Conservation (phyloP, 2,113 vertebrate species). For the Gambusia holbrooki region DNA sequence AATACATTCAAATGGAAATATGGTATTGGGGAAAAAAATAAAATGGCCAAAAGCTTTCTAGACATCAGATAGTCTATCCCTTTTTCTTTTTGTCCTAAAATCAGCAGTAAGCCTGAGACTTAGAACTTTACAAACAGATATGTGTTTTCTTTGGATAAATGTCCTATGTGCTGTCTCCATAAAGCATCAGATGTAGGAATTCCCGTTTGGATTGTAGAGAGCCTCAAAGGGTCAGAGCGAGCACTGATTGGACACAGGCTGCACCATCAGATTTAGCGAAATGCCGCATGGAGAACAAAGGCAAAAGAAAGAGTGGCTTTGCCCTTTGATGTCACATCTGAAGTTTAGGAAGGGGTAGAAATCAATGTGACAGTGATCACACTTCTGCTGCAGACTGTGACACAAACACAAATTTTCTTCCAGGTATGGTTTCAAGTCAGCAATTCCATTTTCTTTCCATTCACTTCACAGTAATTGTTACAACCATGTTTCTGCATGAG, state of each 20-base stretch:
- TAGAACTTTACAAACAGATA: neutral
- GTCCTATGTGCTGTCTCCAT: rapidly evolving
- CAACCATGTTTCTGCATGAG: neutral
- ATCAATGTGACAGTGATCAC: conserved; percentile 16
- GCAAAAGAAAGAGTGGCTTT: conserved; percentile 51
- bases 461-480: neutral
- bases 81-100: neutral
- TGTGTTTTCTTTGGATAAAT: neutral
- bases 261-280: conserved; percentile 37
- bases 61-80: neutral
- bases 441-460: neutral
- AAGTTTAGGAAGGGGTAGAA: conserved; percentile 20
- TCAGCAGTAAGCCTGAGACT: neutral
- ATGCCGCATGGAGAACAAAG: conserved; percentile 52
- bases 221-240: conserved; percentile 34
- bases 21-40: conserved; percentile 1
- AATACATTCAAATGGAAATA: neutral
- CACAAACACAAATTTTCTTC: conserved; percentile 6
- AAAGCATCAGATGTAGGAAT: conserved; percentile 4
- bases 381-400: neutral
- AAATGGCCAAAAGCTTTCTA: neutral
- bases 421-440: conserved; percentile 5
- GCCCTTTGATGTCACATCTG: conserved; percentile 48
- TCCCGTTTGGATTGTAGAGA: conserved; percentile 21
- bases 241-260: conserved; percentile 22